phyloP scores from a whole-genome alignment of 2,113 vertebrate genomes.

The Indicator maculatus region DNA sequence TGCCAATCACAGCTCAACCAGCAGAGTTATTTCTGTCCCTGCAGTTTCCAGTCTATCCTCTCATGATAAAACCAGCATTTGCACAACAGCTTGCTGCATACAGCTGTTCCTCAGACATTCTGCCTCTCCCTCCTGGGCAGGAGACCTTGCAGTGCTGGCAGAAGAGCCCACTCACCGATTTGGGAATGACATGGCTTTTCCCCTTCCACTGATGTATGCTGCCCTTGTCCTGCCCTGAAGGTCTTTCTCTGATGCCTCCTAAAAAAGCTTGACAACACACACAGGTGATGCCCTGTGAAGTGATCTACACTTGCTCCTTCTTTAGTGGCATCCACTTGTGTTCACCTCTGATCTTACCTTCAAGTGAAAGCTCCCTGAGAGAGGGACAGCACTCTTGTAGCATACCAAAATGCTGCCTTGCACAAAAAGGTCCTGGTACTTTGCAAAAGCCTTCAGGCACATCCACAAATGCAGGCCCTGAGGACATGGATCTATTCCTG shows the following conservation, averaged over 20 bases:
- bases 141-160: background rate
- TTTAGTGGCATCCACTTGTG: background rate
- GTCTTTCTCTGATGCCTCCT: background rate
- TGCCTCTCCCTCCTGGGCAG: background rate
- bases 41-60: background rate
- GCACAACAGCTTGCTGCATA: background rate
- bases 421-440: background rate
- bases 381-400: too few relatives aligned
- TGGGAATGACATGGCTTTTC: background rate
- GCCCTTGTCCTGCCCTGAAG: background rate
- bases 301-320: background rate
- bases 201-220: background rate
- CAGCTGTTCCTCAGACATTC: background rate
- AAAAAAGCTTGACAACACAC: background rate
- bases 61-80: background rate
- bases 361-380: background rate
- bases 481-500: background rate
- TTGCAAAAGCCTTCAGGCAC: background rate
- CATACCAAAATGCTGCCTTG: rapidly evolving
- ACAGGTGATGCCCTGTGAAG: rapidly evolving
- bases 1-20: background rate
- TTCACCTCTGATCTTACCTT: background rate
- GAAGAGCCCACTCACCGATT: background rate
- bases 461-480: background rate
- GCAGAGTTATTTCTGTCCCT: background rate